These are phyloP conservation scores for Cabera pusaria DNA, from an alignment of 2,888 invertebrate species.

Conservation along the genomic window DNA sequence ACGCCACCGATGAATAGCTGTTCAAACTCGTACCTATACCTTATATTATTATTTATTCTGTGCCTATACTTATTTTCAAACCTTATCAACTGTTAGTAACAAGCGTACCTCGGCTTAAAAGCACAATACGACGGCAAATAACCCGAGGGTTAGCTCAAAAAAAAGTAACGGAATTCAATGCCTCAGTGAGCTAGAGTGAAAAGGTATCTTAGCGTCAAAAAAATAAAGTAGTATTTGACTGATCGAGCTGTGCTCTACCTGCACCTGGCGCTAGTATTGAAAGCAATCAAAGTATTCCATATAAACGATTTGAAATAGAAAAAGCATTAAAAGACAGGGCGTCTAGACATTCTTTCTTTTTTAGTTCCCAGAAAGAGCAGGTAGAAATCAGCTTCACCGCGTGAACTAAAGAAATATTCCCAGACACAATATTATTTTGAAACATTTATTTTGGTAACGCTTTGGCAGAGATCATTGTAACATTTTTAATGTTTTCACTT, in stretches of 20 bases:
- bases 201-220: slow-evolving; percentile 52
- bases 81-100: slow-evolving; percentile 30
- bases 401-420: slow-evolving; percentile 23
- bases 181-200: slow-evolving; percentile 42
- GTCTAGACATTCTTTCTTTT: slow-evolving; percentile 76
- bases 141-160: slow-evolving; percentile 39
- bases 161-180: slow-evolving; percentile 41
- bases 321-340: slow-evolving; percentile 73
- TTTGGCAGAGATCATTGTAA: slow-evolving; percentile 23
- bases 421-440: slow-evolving; percentile 17
- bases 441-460: slow-evolving; percentile 26
- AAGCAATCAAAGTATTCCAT: slow-evolving; percentile 62
- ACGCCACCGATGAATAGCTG: slow-evolving; percentile 22
- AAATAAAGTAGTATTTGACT: slow-evolving; percentile 60
- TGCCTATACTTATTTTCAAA: slow-evolving; percentile 26
- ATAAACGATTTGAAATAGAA: slow-evolving; percentile 73
- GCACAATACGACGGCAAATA: slow-evolving; percentile 31
- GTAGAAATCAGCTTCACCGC: slow-evolving; percentile 54
- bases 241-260: slow-evolving; percentile 59
- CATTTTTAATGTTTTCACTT: slow-evolving; percentile 11
- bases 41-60: too few relatives aligned
- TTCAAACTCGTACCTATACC: slow-evolving; percentile 15
- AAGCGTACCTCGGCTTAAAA: slow-evolving; percentile 25
- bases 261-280: slow-evolving; percentile 70
- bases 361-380: slow-evolving; percentile 69